Percentiles rank a stretch among this genome's conserved stretches.
Conservation (phyloP, 2,113 vertebrate genomes). For the Vanacampus margaritifer region DNA sequence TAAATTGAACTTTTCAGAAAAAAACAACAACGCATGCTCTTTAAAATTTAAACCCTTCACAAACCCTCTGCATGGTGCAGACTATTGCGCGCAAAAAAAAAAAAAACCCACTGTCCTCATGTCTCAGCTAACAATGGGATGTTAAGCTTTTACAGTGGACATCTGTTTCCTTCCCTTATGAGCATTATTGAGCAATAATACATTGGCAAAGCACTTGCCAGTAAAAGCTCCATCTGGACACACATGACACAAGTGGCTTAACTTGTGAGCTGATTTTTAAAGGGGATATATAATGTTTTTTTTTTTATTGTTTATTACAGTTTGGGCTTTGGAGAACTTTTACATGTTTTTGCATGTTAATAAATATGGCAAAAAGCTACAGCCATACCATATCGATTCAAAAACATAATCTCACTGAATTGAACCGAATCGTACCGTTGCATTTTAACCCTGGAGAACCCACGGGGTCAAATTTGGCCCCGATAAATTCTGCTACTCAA, state of each 20-base stretch:
- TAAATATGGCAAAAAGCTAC: no score
- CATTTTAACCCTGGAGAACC: no score
- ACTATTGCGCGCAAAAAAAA: no score
- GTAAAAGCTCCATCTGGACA: slow-evolving; percentile 40
- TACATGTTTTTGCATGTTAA: no score
- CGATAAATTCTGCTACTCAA: no score
- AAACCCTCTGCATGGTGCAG: neutral
- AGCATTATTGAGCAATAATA: slow-evolving; percentile 30
- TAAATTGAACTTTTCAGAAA: slow-evolving; percentile 1
- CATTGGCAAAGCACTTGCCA: slow-evolving; percentile 14
- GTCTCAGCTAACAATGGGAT: slow-evolving; percentile 17
- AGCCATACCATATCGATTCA: no score
- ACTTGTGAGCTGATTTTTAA: neutral
- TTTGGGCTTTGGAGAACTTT: no score
- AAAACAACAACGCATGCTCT: neutral
- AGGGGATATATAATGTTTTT: neutral
- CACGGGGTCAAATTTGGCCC: no score
- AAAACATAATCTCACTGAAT: no score
- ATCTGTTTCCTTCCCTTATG: slow-evolving; percentile 46
- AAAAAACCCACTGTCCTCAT: no score
- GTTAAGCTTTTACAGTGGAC: slow-evolving; percentile 22
- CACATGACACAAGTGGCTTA: slow-evolving; percentile 4
- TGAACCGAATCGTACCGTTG: no score
- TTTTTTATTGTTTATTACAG: neutral
- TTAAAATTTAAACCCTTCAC: neutral